Conservation (phyloP, 2,797 vertebrate genomes). For the Danio albolineatus region DNA sequence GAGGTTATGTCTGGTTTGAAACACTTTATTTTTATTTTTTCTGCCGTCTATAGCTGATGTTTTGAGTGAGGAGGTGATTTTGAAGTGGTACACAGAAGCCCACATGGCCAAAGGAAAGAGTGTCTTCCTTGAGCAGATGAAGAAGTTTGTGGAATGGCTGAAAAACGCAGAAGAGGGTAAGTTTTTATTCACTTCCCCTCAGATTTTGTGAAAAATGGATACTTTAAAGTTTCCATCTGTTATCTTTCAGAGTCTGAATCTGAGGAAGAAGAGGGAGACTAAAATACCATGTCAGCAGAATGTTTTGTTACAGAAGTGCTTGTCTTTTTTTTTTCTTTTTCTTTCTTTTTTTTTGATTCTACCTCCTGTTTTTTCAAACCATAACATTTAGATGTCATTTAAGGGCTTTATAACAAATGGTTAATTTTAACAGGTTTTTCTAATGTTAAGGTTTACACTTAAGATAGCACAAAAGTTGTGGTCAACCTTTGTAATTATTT, state of each 20-base stretch:
- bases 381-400: conserved; percentile 83
- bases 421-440: conserved; percentile 82
- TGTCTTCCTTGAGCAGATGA: conserved; percentile 97
- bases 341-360: conserved; percentile 81
- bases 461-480: conserved; percentile 55
- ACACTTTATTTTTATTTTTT: not conserved
- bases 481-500: conserved; percentile 49
- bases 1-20: not conserved
- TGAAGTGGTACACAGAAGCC: conserved; percentile 95
- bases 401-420: conserved; percentile 82
- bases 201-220: not conserved
- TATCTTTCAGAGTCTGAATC: conserved; percentile 90
- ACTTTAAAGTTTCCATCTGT: not conserved
- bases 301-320: conserved; percentile 84
- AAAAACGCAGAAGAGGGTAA: conserved; percentile 97
- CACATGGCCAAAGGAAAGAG: conserved; percentile 94
- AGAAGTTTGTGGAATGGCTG: conserved; percentile 98
- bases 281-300: conserved; percentile 81
- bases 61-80: conserved; percentile 94
- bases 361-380: conserved; percentile 89
- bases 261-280: conserved; percentile 95
- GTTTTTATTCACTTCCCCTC: not conserved
- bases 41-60: conserved; percentile 84
- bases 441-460: conserved; percentile 74
- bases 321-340: conserved; percentile 73